phyloP scores from a whole-genome alignment of 2,888 invertebrate genomes.

The Melipona beecheii region DNA sequence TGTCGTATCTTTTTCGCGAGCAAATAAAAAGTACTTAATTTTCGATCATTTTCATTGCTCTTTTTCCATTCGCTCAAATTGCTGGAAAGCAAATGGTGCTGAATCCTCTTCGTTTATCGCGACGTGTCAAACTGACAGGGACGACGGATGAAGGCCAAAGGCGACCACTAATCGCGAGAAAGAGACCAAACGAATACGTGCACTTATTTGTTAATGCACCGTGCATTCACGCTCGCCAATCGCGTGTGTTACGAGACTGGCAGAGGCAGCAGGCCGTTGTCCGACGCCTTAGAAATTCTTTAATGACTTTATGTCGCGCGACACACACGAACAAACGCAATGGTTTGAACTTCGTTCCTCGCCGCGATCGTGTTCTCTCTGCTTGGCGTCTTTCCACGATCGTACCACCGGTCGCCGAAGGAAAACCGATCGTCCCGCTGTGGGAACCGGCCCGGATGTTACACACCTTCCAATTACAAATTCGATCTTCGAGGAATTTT shows the following conservation, averaged over 20 bases:
- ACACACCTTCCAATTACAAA: conserved; percentile 13
- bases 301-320: conserved; percentile 78
- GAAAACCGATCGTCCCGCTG: conserved; percentile 17
- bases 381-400: conserved; percentile 6
- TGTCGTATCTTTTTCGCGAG: not conserved
- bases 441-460: not conserved
- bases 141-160: conserved; percentile 23
- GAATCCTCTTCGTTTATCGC: not conserved
- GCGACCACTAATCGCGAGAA: conserved; percentile 50
- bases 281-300: conserved; percentile 82
- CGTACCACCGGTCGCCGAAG: conserved; percentile 7
- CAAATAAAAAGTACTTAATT: not conserved
- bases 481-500: not conserved
- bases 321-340: conserved; percentile 63
- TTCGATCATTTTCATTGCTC: not conserved
- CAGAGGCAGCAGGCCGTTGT: conserved; percentile 76
- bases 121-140: conserved; percentile 5
- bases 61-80: not conserved
- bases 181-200: conserved; percentile 36
- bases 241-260: conserved; percentile 53
- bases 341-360: conserved; percentile 57
- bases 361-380: conserved; percentile 31
- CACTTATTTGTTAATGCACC: conserved; percentile 25
- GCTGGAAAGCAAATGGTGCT: not conserved
- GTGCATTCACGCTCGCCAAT: conserved; percentile 17